phyloP scores from a whole-genome alignment of 2,797 vertebrate genomes.

The Tamandua tetradactyla region DNA sequence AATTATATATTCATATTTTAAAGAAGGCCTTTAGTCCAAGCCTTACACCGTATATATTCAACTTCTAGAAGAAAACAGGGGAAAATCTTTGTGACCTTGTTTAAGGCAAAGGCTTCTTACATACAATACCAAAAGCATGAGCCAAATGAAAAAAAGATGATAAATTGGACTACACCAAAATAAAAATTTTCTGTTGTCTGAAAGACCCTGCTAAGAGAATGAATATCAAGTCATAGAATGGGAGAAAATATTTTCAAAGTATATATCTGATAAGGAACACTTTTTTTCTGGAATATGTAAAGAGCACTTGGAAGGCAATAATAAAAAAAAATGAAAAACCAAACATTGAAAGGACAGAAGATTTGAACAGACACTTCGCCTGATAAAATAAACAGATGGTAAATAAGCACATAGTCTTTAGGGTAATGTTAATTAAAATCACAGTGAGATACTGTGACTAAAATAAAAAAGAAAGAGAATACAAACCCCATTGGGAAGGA shows the following conservation, averaged over 20 bases:
- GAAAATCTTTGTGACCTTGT: not conserved
- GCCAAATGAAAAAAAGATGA: not conserved
- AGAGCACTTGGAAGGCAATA: not conserved
- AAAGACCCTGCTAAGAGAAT: not conserved
- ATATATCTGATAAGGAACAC: not conserved
- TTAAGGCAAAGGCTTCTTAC: not conserved
- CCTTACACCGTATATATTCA: not conserved
- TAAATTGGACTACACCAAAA: not conserved
- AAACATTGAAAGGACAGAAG: not conserved
- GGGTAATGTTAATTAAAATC: not conserved
- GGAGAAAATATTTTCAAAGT: not conserved
- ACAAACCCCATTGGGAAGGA: not conserved
- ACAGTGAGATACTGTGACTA: too few species aligned
- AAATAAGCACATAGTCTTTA: not conserved
- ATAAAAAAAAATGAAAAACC: not conserved
- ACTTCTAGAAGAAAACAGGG: not conserved
- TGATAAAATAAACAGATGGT: not conserved
- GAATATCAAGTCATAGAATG: not conserved
- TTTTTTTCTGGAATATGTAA: not conserved
- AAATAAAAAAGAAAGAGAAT: not conserved
- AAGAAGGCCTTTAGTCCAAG: not conserved
- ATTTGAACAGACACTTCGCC: not conserved
- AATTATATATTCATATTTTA: not conserved
- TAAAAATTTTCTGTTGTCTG: not conserved
- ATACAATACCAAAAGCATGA: not conserved